phyloP scores from a whole-genome alignment of 2,113 vertebrate species.

The Acanthochromis polyacanthus region DNA sequence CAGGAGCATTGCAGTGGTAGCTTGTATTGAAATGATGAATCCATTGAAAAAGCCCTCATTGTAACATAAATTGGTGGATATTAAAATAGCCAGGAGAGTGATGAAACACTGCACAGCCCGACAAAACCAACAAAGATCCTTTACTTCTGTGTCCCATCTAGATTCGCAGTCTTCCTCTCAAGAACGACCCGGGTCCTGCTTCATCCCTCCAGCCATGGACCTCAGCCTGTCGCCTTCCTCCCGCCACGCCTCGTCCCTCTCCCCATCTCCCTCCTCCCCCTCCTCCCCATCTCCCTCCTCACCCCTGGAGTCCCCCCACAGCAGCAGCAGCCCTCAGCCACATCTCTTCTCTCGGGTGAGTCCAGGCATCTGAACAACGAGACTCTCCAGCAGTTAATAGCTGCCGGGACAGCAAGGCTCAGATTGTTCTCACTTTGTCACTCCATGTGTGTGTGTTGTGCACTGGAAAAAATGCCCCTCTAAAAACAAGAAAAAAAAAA shows the following conservation, averaged over 20 bases:
- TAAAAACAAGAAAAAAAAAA: too few relatives aligned
- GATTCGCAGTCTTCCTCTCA: slow-evolving; percentile 76
- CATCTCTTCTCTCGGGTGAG: slow-evolving; percentile 86
- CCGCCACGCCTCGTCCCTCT: slow-evolving; percentile 85
- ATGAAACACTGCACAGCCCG: too few relatives aligned
- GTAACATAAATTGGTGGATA: too few relatives aligned
- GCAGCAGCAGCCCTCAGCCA: slow-evolving; percentile 83
- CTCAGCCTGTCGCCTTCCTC: slow-evolving; percentile 91
- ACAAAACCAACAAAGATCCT: too few relatives aligned
- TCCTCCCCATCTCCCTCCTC: slow-evolving; percentile 81
- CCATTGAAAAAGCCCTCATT: too few relatives aligned
- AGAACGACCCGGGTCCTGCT: slow-evolving; percentile 85
- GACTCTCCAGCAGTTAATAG: neutral
- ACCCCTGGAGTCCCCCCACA: slow-evolving; percentile 82
- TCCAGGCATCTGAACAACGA: neutral
- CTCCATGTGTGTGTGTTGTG: too few relatives aligned
- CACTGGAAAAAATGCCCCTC: too few relatives aligned
- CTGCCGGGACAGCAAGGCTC: too few relatives aligned
- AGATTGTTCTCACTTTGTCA: too few relatives aligned
- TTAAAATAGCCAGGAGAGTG: too few relatives aligned
- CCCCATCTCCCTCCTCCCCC: slow-evolving; percentile 87
- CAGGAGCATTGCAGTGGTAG: too few relatives aligned
- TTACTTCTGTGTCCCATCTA: slow-evolving; percentile 12
- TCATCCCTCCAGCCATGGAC: slow-evolving; percentile 88
- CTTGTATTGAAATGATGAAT: too few relatives aligned